Evolutionary conservation across 2,888 invertebrate genomes (phyloP).

Genomic region (Lithodes maja): DNA sequence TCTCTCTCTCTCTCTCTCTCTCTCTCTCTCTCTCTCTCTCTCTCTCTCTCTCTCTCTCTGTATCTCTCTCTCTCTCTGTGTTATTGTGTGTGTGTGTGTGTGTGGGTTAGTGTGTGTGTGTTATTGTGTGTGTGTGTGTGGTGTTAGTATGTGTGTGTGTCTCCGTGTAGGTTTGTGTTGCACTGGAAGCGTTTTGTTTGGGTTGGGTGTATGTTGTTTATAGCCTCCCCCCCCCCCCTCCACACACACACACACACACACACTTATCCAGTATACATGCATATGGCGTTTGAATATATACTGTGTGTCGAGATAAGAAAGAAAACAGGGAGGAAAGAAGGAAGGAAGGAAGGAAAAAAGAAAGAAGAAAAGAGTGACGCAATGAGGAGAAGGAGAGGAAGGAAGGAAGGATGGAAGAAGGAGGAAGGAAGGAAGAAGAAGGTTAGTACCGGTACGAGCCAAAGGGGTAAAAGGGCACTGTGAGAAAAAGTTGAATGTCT

Average conservation of each 20-base stretch:
- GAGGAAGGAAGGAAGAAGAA: not conserved
- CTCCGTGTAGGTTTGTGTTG: not conserved
- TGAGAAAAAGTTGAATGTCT: not conserved
- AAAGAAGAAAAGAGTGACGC: not conserved
- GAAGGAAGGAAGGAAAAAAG: not conserved
- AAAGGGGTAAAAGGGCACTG: not conserved
- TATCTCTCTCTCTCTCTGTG: not conserved
- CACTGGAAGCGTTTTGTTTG: not conserved
- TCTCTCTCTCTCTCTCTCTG: not conserved
- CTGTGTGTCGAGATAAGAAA: not conserved
- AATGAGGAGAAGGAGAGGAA: not conserved
- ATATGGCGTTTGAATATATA: not conserved
- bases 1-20: not conserved
- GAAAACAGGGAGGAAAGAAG: not conserved
- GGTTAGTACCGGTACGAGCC: not conserved
- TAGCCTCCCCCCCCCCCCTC: too few species aligned
- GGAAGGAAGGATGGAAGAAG: not conserved
- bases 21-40: not conserved
- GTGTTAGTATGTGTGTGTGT: conserved; percentile 27
- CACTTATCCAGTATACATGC: too few species aligned
- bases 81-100: not conserved
- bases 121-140: conserved; percentile 24
- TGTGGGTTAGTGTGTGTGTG: conserved; percentile 33
- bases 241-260: too few species aligned
- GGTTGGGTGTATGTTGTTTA: too few species aligned